A percentile compares a stretch with the other conserved stretches of the same genome.
Evolutionary conservation across 2,888 invertebrate species (phyloP).

Genomic region (Polylopha cassiicola): DNA sequence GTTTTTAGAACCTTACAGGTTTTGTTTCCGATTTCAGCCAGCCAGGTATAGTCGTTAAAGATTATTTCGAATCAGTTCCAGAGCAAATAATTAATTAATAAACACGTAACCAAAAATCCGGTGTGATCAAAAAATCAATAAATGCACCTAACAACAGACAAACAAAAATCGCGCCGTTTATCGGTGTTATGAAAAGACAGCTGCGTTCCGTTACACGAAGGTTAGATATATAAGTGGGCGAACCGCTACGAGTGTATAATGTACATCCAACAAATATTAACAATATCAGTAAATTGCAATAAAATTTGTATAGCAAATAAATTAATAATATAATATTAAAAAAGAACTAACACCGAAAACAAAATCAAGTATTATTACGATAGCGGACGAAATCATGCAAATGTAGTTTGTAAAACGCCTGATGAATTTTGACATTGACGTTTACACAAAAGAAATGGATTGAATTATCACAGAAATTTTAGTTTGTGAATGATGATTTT

Average conservation of each 20-base stretch:
- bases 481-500: conserved; percentile 48
- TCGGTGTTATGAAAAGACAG: conserved; percentile 20
- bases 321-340: no score
- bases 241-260: no score
- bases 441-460: conserved; percentile 22
- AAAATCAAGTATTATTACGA: no score
- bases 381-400: conserved; percentile 13
- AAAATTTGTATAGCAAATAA: no score
- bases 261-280: no score
- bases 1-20: conserved; percentile 43
- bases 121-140: conserved; percentile 50
- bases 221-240: background rate
- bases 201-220: conserved; percentile 12
- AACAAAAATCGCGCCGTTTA: conserved; percentile 58
- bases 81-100: background rate
- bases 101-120: conserved; percentile 4
- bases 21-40: conserved; percentile 19
- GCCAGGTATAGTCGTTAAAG: conserved; percentile 27
- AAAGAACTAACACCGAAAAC: no score
- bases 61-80: background rate
- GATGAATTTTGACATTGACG: conserved; percentile 17
- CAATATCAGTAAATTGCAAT: no score
- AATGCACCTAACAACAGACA: conserved; percentile 46
- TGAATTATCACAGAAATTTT: conserved; percentile 12
- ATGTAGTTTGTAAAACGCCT: no score